Base-by-base conservation (phyloP, 2,113 vertebrate species). In the Ptyas mucosa region DNA sequence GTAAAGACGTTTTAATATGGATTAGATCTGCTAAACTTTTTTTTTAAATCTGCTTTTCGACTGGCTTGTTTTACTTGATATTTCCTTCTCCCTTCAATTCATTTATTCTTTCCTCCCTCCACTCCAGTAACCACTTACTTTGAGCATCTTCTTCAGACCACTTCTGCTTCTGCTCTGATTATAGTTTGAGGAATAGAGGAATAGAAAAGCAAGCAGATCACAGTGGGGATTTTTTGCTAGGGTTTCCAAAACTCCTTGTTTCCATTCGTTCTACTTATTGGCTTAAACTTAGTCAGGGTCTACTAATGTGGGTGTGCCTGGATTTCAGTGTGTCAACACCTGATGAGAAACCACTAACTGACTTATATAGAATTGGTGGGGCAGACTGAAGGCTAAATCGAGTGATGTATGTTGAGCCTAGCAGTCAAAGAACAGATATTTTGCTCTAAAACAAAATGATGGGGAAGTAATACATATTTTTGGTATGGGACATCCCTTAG, bases 231-330 rank as follows among this genome's bases (percentile, higher is more conserved):
- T 12, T 54, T 89, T 34, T 87, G 11, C 14, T 2, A 1, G 14
- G 10, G 21, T 85, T 55, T 81, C 24, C 21, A 75, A 2, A 8
- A 39, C 34, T 26, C 3, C 10, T 8, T 15, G 6, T 87, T 85
- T 89, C 26, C 88, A 52, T n/a, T 69, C 29, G 86, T 57, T 51
- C 15, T 49, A 10, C 52, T 14, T 52, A 75, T 24, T 55, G 26
- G 1, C 18, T 46, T 52, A n/a, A 55, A 88, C 12, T 20, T 20
- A 58, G 21, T 52, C 43, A 43, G 10, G 53, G 85, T 89, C 39
- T 89, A n/a, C 92, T 88, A 39, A 9, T 51, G 53, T 91, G 90
- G 90, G 64, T 92, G 53, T 57, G 52, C 89, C 88, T n/a, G 15
- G 52, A 57, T 87, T 29, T 87, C 86, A 87, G 49, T 87, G 23